Evolutionary conservation across 1,140 invertebrate species (phyloP).

Genomic region (Bombyx mori): ASM3026992v2 NC_085123.1:13421501-13422000

Average conservation of each 20-base stretch:
- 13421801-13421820: slow-evolving; percentile 85
- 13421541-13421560: too few species aligned
- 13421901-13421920: slow-evolving; percentile 91
- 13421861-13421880: slow-evolving; percentile 92
- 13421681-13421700: too few species aligned
- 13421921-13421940: slow-evolving; percentile 85
- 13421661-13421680: background rate
- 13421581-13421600: too few species aligned
- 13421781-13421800: slow-evolving; percentile 91
- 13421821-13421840: slow-evolving; percentile 87
- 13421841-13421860: slow-evolving; percentile 91
- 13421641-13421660: too few species aligned
- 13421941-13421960: slow-evolving; percentile 88
- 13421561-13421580: too few species aligned
- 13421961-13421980: slow-evolving; percentile 73
- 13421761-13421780: slow-evolving; percentile 96
- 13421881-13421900: slow-evolving; percentile 95
- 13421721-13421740: background rate
- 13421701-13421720: background rate
- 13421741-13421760: slow-evolving; percentile 77
- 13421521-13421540: too few species aligned
- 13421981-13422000: slow-evolving; percentile 33
- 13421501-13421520: too few species aligned
- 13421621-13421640: too few species aligned
- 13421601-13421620: too few species aligned